These are phyloP conservation scores for Pseudochirops corinnae DNA, from an alignment of 2,797 vertebrate species.

Conservation along the genomic window DNA sequence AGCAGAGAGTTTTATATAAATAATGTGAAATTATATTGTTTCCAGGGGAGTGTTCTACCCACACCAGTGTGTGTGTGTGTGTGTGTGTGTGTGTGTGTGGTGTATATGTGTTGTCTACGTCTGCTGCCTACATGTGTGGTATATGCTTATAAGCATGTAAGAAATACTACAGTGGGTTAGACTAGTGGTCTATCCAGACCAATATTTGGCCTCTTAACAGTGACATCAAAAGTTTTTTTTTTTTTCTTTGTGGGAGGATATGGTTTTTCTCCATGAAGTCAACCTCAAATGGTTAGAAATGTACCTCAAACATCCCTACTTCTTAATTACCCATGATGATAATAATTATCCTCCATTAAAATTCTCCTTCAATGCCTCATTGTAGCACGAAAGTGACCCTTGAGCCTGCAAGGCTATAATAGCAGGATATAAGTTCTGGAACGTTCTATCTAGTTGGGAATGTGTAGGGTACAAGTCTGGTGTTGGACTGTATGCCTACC, in stretches of 20 bases:
- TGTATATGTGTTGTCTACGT: background rate
- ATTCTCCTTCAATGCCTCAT: background rate
- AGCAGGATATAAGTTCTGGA: background rate
- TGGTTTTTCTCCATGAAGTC: slow-evolving; percentile 3
- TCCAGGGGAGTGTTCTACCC: background rate
- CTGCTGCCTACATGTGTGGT: background rate
- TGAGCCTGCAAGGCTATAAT: background rate
- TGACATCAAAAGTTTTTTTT: background rate
- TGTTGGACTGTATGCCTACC: background rate
- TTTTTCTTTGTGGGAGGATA: background rate
- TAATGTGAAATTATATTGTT: background rate
- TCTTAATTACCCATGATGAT: slow-evolving; percentile 1
- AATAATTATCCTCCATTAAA: background rate
- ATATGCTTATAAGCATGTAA: background rate
- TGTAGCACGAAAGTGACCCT: background rate
- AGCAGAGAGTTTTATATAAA: background rate
- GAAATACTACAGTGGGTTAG: background rate
- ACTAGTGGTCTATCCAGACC: background rate
- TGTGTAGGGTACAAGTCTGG: background rate
- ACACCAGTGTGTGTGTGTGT: background rate
- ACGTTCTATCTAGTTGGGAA: background rate
- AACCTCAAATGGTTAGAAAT: slow-evolving; percentile 5
- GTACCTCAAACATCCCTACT: background rate
- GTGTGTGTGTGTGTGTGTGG: background rate
- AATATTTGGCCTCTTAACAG: background rate